Evolutionary conservation across 2,888 invertebrate genomes (phyloP).

Genomic region (Anodontia alba): DNA sequence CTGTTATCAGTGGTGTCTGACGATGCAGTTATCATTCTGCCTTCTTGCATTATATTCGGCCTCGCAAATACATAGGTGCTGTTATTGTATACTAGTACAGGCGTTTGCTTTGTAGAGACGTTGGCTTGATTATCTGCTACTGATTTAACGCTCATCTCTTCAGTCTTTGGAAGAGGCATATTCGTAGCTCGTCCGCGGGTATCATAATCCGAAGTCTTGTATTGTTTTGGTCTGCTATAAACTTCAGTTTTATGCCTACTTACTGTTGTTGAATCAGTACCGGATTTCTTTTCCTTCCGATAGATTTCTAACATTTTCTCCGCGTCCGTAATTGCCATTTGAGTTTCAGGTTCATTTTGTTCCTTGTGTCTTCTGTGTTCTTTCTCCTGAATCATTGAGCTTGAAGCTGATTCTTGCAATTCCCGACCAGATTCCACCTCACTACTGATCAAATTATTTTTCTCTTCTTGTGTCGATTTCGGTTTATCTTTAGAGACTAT

Average conservation of each 20-base stretch:
- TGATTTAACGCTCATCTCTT: neutral
- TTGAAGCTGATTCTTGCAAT: neutral
- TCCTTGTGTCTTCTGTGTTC: neutral
- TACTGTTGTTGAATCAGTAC: neutral
- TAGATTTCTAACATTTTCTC: constrained; percentile 40
- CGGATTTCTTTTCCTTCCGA: constrained; percentile 15
- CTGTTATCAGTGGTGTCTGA: too few relatives aligned
- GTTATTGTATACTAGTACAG: neutral
- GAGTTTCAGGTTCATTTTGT: constrained; percentile 1
- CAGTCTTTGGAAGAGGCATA: neutral
- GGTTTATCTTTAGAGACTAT: neutral
- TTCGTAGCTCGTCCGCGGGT: neutral
- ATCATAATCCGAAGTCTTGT: neutral
- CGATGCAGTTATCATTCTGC: too few relatives aligned
- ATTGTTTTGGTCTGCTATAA: neutral
- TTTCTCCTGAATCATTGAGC: neutral
- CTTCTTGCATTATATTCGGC: too few relatives aligned
- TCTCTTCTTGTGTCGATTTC: neutral
- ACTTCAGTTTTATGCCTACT: neutral
- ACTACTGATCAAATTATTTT: too few relatives aligned
- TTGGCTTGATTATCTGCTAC: neutral
- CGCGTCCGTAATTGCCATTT: constrained; percentile 33
- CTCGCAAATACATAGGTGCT: neutral
- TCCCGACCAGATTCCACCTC: neutral
- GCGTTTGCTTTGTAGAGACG: too few relatives aligned